These are phyloP conservation scores for Champsocephalus esox DNA, from an alignment of 2,797 vertebrate genomes.

Conservation along the genomic window DNA sequence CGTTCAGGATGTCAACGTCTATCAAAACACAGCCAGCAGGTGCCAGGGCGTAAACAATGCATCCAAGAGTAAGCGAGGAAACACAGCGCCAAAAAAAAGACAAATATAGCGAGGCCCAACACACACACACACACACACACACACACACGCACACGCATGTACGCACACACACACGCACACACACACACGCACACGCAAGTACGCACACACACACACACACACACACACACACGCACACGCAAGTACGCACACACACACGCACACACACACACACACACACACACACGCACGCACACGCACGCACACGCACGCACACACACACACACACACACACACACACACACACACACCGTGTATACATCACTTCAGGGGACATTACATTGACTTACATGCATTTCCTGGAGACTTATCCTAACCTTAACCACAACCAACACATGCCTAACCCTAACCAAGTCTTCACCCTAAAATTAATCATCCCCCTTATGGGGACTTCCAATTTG, in stretches of 20 bases:
- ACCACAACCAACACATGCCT: too few species aligned
- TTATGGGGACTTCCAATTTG: too few species aligned
- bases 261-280: conserved; percentile 18
- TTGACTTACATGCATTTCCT: not conserved
- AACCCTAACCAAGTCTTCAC: too few species aligned
- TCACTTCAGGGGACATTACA: not conserved
- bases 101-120: too few species aligned
- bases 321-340: conserved; percentile 16
- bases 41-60: too few species aligned
- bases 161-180: conserved; percentile 13
- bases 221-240: conserved; percentile 4
- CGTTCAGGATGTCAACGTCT: too few species aligned
- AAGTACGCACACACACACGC: not conserved
- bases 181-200: conserved; percentile 11
- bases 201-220: conserved; percentile 11
- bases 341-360: not conserved
- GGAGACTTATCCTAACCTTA: conserved; percentile 6
- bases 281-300: too few species aligned
- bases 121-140: conserved; percentile 1
- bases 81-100: too few species aligned
- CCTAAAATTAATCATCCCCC: too few species aligned
- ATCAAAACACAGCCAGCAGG: too few species aligned
- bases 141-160: conserved; percentile 11
- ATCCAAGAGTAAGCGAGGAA: too few species aligned
- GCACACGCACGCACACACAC: not conserved